Conservation (phyloP, 2,797 vertebrate species). For the Ficedula albicollis region DNA sequence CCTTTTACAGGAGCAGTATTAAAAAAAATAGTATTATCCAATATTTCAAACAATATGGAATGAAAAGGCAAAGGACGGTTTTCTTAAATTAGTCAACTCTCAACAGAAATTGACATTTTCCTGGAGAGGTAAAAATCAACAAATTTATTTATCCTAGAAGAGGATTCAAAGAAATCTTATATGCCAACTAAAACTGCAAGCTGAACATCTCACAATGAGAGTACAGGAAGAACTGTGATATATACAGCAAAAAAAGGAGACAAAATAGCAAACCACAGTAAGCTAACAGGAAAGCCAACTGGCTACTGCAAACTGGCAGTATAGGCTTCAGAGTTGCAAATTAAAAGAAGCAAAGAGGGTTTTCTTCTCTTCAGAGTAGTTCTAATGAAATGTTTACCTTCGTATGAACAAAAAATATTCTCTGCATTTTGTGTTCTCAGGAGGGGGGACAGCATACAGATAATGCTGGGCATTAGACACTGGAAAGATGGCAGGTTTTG, state of each 20-base stretch:
- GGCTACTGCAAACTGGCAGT: not conserved
- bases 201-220: not conserved
- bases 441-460: not conserved
- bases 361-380: not conserved
- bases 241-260: not conserved
- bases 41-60: not conserved
- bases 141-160: not conserved
- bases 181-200: not conserved
- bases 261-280: not conserved
- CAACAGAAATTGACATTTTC: not conserved
- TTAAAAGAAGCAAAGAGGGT: not conserved
- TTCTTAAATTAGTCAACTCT: not conserved
- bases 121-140: not conserved
- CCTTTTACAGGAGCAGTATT: not conserved
- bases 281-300: not conserved
- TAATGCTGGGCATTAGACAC: not conserved
- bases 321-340: not conserved
- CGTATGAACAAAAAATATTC: not conserved
- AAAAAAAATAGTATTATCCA: not conserved
- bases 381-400: not conserved
- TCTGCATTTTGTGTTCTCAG: not conserved
- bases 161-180: not conserved
- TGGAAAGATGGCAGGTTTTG: not conserved
- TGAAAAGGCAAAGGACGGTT: not conserved
- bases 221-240: not conserved